Conservation (phyloP, 1,140 invertebrate genomes). For the Drosophila pectinifera region DNA sequence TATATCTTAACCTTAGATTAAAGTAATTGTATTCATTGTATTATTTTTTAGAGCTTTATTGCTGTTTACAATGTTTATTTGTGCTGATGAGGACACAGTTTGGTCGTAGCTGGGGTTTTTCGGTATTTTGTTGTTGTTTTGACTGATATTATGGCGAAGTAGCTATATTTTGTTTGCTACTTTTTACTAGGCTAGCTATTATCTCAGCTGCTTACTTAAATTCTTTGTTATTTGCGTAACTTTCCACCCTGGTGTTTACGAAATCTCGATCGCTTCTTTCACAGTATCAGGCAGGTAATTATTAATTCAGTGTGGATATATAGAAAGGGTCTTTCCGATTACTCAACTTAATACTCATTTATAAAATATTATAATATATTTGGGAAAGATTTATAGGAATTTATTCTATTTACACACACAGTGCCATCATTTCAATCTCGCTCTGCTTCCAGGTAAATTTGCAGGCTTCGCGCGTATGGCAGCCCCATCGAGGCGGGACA, state of each 20-base stretch:
- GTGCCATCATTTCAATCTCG: background rate
- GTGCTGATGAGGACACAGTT: background rate
- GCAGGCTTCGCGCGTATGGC: conserved; percentile 95
- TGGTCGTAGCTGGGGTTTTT: background rate
- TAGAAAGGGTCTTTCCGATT: background rate
- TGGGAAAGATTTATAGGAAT: too few relatives aligned
- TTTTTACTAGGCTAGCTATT: conserved; percentile 5
- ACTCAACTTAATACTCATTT: too few relatives aligned
- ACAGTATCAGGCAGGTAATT: too few relatives aligned
- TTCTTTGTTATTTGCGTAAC: background rate
- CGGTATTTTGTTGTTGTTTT: background rate
- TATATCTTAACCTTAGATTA: background rate
- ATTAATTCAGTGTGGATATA: background rate
- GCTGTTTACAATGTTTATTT: background rate
- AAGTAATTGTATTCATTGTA: background rate
- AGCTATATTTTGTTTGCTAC: background rate
- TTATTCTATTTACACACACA: too few relatives aligned
- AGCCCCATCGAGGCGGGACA: conserved; percentile 94
- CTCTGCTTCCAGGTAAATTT: conserved; percentile 88
- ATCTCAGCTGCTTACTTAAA: conserved; percentile 4
- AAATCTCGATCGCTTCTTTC: too few relatives aligned
- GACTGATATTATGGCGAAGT: background rate
- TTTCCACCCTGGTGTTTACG: conserved; percentile 3
- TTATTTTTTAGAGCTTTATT: background rate
- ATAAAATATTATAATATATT: background rate